Base-by-base conservation (phyloP, 2,113 vertebrate genomes). In the Cariama cristata region DNA sequence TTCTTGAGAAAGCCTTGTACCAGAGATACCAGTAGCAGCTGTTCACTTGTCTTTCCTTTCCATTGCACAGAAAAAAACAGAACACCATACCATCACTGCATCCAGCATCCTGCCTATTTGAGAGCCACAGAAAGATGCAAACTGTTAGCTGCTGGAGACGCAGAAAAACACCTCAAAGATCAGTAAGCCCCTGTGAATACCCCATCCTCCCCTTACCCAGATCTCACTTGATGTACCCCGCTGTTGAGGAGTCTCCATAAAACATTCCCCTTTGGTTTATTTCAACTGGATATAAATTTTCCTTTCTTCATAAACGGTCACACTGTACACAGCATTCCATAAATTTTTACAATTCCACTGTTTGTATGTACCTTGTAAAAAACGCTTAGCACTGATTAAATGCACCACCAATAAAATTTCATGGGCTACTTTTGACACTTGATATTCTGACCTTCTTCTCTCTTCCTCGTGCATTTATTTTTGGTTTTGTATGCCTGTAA, bases 311-410 rank as follows among this genome's bases (percentile, higher is more conserved):
- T 95, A 96, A 98, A 95, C 3, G 6, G 95, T 55, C 74, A 86
- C 90, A 95, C 95, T 96, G 92, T 97, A 97, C 94, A 92, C 77
- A 96, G 89, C 83, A 97, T 98, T 97, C 96, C 94, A 96, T 98
- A 94, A 97, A 96, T 97, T 97, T 97, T 97, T 97, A 97, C 95
- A 97, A 55, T 96, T 97, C 97, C 96, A 96, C 98, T 98, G 98
- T 98, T 98, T 98, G 98, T 98, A 92, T 88, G 83, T 96, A 98
- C 98, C 98, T 98, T 98, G 99, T 99, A 99, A 99, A 99, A 99
- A 98, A 98, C 96, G 98, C 99, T 99, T 99, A 99, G 99, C 96
- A 97, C 98, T 99, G 98, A 99, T 99, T 99, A 99, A 98, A 98
- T 79, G 94, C 96, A 97, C 96, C 93, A 96, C 98, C 98, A 98